These are phyloP conservation scores for Coecobrya sp. DNA, from an alignment of 2,888 invertebrate genomes.

Conservation along the genomic window DNA sequence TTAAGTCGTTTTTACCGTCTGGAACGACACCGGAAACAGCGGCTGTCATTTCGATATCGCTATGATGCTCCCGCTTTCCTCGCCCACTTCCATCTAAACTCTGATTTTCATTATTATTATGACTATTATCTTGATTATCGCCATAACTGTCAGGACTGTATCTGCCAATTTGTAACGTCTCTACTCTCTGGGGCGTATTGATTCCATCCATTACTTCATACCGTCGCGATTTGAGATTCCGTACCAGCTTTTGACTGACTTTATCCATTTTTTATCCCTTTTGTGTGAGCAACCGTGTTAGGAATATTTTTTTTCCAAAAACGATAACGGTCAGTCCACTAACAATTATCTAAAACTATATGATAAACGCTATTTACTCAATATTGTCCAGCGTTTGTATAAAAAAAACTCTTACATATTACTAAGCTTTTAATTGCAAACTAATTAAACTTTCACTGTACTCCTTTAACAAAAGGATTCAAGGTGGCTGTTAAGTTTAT, in stretches of 20 bases:
- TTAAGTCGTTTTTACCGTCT: constrained; percentile 92
- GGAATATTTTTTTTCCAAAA: neutral
- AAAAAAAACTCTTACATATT: neutral
- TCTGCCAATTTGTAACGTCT: constrained; percentile 85
- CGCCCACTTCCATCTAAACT: constrained; percentile 79
- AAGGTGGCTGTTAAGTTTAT: neutral
- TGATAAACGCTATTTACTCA: neutral
- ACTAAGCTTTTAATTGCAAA: neutral
- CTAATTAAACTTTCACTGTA: neutral
- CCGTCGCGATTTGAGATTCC: constrained; percentile 85
- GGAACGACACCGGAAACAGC: constrained; percentile 92
- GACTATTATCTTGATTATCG: constrained; percentile 66
- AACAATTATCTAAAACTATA: neutral
- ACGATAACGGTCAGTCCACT: neutral
- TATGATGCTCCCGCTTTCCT: constrained; percentile 86
- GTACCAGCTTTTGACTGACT: constrained; percentile 85
- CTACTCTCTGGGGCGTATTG: constrained; percentile 85
- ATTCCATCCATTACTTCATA: constrained; percentile 86
- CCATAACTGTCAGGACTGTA: constrained; percentile 84
- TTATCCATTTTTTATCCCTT: constrained; percentile 83
- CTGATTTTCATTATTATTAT: constrained; percentile 76
- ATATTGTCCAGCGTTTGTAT: neutral
- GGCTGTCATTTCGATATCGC: constrained; percentile 92
- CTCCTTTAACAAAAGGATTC: neutral
- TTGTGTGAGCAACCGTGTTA: neutral